A percentile compares a stretch with the other conserved stretches of the same genome.
Evolutionary conservation across 2,113 vertebrate species (phyloP).

Genomic region (Silurus glanis): DNA sequence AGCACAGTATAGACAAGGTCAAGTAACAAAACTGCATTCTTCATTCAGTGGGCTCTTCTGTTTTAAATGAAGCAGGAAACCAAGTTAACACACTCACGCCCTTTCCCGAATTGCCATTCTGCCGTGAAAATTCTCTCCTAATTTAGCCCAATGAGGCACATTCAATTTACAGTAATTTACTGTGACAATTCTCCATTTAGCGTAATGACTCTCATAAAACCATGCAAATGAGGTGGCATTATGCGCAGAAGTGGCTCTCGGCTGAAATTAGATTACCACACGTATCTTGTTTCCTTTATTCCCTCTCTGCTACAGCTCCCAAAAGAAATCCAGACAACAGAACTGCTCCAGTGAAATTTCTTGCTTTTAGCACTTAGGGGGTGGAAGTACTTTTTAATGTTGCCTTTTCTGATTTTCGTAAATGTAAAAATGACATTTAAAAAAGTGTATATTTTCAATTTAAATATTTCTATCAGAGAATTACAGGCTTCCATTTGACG

Average conservation of each 20-base stretch:
- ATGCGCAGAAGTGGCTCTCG: conserved; percentile 30
- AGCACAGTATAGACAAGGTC: not conserved
- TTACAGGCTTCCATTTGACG: not conserved
- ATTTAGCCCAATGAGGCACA: conserved; percentile 34
- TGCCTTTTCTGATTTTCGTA: not conserved
- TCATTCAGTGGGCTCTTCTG: not conserved
- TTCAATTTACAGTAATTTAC: conserved; percentile 40
- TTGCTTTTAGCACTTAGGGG: not conserved
- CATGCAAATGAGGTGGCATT: conserved; percentile 36
- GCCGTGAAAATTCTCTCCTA: conserved; percentile 5
- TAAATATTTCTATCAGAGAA: not conserved
- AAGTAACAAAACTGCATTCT: not conserved
- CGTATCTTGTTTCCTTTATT: conserved; percentile 28
- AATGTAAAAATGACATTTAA: not conserved
- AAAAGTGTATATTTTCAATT: not conserved
- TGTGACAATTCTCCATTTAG: conserved; percentile 39
- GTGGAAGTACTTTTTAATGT: not conserved
- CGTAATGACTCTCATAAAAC: conserved; percentile 45
- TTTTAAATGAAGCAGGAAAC: conserved; percentile 27
- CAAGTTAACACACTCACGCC: not conserved
- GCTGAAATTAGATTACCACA: conserved; percentile 48
- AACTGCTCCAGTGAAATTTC: not conserved
- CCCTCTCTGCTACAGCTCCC: not conserved
- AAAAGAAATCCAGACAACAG: conserved; percentile 4
- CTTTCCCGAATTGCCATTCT: not conserved